Conservation (phyloP, 1,140 invertebrate species). For the Potamilus streckersoni region DNA sequence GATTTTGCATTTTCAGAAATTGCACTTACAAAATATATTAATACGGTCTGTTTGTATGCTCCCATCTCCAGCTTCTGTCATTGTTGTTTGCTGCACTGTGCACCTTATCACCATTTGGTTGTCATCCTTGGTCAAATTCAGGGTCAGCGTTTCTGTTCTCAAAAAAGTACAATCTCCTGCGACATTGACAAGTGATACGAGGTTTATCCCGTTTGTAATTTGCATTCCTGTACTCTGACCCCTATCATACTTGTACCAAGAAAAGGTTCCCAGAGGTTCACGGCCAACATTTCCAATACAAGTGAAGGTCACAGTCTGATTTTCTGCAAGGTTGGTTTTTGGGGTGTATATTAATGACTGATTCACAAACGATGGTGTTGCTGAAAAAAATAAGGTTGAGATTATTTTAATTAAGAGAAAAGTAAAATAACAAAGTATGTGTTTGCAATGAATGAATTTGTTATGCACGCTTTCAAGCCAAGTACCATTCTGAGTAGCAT, state of each 20-base stretch:
- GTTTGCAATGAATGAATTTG: no score
- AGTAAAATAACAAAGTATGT: no score
- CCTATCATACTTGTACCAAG: conserved; percentile 11
- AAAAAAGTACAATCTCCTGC: neutral
- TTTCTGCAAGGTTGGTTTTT: conserved; percentile 3
- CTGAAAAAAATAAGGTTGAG: no score
- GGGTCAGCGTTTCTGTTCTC: neutral
- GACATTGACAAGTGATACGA: neutral
- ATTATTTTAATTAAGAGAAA: no score
- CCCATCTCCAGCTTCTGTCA: conserved; percentile 5
- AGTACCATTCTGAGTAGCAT: no score
- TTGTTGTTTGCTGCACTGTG: conserved; percentile 12
- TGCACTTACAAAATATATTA: conserved; percentile 14
- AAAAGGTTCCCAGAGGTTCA: conserved; percentile 9
- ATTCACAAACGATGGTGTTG: no score
- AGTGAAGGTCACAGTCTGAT: conserved; percentile 10
- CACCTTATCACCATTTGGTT: conserved; percentile 17
- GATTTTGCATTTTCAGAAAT: no score
- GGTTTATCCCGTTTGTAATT: neutral
- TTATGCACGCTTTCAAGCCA: no score
- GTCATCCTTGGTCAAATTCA: conserved; percentile 6
- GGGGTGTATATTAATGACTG: neutral
- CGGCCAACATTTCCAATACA: conserved; percentile 19
- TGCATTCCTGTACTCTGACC: neutral
- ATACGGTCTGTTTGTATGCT: conserved; percentile 7